These are phyloP conservation scores for Acanthisitta chloris DNA, from an alignment of 2,113 vertebrate species.

Conservation along the genomic window DNA sequence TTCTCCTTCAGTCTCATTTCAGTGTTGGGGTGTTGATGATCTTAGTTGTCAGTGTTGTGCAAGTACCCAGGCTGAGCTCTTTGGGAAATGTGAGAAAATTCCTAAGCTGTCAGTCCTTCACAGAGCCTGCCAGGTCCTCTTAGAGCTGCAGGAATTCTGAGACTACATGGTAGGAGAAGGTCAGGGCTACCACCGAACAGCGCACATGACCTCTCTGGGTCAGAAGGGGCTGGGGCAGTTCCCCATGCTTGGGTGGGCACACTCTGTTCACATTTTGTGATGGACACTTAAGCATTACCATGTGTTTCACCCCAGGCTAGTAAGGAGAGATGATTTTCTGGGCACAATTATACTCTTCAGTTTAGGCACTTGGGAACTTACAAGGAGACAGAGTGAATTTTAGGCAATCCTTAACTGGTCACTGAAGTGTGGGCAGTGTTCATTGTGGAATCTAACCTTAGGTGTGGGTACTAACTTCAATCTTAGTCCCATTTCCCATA, in stretches of 20 bases:
- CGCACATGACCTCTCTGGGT: not conserved
- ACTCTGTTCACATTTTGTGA: not conserved
- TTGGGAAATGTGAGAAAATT: not conserved
- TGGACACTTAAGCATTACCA: not conserved
- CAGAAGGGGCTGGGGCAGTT: not conserved
- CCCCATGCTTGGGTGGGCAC: not conserved
- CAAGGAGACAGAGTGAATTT: not conserved
- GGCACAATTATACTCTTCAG: not conserved
- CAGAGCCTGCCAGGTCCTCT: not conserved
- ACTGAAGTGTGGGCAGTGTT: not conserved
- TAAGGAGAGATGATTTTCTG: not conserved
- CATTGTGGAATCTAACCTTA: not conserved
- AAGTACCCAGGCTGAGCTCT: not conserved
- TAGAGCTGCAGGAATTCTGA: not conserved
- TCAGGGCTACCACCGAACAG: not conserved
- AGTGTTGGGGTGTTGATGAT: not conserved
- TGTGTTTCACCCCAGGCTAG: not conserved
- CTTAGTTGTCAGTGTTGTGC: not conserved
- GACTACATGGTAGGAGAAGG: rapidly evolving
- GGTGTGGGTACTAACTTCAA: not conserved
- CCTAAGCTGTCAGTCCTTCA: not conserved
- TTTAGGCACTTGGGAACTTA: not conserved
- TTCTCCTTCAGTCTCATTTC: not conserved
- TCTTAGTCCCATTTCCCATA: rapidly evolving
- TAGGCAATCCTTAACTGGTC: not conserved